Percentiles rank a stretch among this genome's conserved stretches.
Conservation (phyloP, 2,888 invertebrate genomes). For the Sicus ferrugineus region DNA sequence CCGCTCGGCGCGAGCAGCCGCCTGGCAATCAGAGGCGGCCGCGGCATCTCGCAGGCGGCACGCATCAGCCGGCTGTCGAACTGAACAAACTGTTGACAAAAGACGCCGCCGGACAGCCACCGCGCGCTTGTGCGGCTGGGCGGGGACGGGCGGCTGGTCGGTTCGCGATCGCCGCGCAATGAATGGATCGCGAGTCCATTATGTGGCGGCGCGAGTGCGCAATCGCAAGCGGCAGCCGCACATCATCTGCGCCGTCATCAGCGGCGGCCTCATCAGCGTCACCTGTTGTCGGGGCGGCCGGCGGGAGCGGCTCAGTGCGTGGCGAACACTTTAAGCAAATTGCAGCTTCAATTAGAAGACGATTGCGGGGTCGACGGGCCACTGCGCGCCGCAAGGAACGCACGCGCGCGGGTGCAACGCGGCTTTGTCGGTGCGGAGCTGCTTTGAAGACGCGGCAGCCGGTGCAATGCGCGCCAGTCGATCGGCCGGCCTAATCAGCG, state of each 20-base stretch:
- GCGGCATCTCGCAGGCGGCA: background rate
- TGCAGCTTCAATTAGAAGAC: constrained; percentile 46
- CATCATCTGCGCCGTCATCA: constrained; percentile 23
- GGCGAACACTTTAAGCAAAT: constrained; percentile 49
- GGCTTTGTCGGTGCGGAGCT: constrained; percentile 23
- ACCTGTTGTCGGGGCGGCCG: constrained; percentile 35
- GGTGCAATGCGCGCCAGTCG: constrained; percentile 25
- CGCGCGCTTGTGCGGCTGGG: background rate
- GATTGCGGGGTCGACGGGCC: constrained; percentile 30
- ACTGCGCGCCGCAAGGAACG: background rate
- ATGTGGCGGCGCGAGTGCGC: constrained; percentile 36
- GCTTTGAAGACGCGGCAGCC: constrained; percentile 36
- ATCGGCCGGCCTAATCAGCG: constrained; percentile 35
- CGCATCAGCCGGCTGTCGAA: constrained; percentile 32
- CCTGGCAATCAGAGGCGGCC: background rate
- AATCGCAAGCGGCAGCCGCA: background rate
- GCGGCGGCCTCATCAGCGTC: constrained; percentile 36
- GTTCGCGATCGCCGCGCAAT: constrained; percentile 33
- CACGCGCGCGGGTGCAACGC: constrained; percentile 10
- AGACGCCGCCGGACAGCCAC: constrained; percentile 2
- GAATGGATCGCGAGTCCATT: constrained; percentile 43
- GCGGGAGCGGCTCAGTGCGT: constrained; percentile 37
- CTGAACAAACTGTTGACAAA: constrained; percentile 34
- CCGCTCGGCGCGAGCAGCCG: constrained; percentile 27
- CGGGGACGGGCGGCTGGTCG: constrained; percentile 24